Evolutionary conservation across 92 coral and sea anemone genomes (phyloP).

Genomic region (Epizoanthus rinbou): DNA sequence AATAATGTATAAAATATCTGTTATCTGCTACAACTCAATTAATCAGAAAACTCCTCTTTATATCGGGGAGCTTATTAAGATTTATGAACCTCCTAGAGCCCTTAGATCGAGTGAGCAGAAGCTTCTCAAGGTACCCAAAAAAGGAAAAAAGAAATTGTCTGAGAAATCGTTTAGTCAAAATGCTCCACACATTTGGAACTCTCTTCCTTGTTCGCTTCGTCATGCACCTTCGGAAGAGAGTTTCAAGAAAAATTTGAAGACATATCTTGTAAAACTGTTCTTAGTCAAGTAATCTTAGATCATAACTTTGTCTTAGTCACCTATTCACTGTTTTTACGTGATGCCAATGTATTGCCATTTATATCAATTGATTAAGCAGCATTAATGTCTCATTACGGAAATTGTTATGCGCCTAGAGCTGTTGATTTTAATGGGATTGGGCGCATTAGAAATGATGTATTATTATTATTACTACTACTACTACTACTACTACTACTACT

Average conservation of each 20-base stretch:
- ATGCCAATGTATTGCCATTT: conserved; percentile 4
- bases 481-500: too few relatives aligned
- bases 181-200: conserved; percentile 9
- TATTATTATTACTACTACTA: not conserved
- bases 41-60: not conserved
- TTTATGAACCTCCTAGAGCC: conserved; percentile 18
- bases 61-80: conserved; percentile 9
- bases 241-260: conserved; percentile 10
- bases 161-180: not conserved
- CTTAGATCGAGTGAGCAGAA: conserved; percentile 15
- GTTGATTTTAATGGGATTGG: conserved; percentile 19
- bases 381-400: not conserved
- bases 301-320: too few relatives aligned
- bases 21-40: conserved; percentile 4
- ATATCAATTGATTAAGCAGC: not conserved
- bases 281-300: conserved; percentile 10
- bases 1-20: conserved; percentile 11
- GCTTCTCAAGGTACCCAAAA: conserved; percentile 6
- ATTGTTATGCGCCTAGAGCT: conserved; percentile 15
- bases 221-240: conserved; percentile 17
- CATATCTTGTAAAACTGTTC: conserved; percentile 13
- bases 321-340: not conserved
- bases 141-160: conserved; percentile 14
- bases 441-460: conserved; percentile 8
- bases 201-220: conserved; percentile 17